A percentile compares a stretch with the other conserved stretches of the same genome.
phyloP scores from a whole-genome alignment of 2,888 invertebrate species.

The Tenodera sinensis region DNA sequence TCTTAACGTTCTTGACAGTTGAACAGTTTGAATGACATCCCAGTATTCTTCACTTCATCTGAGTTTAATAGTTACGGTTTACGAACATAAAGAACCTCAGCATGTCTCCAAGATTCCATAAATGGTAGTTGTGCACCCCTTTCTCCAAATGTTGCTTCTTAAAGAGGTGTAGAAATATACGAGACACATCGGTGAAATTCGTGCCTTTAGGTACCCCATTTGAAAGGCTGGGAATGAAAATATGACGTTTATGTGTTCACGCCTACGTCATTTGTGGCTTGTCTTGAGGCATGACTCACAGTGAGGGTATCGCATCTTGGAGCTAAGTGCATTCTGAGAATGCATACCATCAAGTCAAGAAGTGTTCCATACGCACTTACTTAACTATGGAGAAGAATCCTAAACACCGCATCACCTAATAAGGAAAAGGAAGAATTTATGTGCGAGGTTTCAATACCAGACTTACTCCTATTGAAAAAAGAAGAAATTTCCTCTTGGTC shows the following conservation, averaged over 20 bases:
- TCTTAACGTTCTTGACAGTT: not conserved
- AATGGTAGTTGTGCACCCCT: not conserved
- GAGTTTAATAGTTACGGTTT: not conserved
- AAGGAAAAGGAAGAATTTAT: not conserved
- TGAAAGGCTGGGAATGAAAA: not conserved
- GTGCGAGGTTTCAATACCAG: not conserved
- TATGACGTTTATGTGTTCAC: not conserved
- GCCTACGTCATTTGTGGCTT: not conserved
- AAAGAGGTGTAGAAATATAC: not conserved
- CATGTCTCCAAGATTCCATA: not conserved
- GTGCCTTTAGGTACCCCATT: not conserved
- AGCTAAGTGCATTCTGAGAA: not conserved
- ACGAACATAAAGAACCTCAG: not conserved
- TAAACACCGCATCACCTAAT: not conserved
- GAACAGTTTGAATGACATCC: not conserved
- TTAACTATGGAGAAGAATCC: not conserved
- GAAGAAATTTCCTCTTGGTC: not conserved
- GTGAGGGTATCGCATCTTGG: not conserved
- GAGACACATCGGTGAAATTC: not conserved
- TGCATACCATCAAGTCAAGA: not conserved
- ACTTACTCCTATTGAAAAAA: not conserved
- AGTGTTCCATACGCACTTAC: not conserved
- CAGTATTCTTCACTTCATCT: not conserved
- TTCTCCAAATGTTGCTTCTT: not conserved
- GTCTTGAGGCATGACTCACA: not conserved